Evolutionary conservation across 23 tunicate genomes (phyloP).

Genomic region (Phallusia fumigata): DNA sequence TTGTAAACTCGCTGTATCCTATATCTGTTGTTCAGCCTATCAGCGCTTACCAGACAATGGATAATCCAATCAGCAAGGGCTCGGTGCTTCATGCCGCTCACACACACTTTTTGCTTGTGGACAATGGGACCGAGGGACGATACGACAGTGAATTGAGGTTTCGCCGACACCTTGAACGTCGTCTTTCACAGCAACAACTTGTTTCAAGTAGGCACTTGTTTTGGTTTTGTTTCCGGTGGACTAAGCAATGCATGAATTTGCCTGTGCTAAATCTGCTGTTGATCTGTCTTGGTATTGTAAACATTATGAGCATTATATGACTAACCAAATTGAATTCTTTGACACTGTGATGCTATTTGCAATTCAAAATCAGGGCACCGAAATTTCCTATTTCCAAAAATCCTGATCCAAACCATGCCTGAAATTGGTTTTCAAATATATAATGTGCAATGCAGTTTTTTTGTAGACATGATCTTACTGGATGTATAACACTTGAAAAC

Average conservation of each 20-base stretch:
- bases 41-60: constrained; percentile 94
- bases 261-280: not conserved
- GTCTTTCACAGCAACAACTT: constrained; percentile 46
- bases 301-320: too few relatives aligned
- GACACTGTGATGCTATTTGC: too few relatives aligned
- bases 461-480: too few relatives aligned
- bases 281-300: too few relatives aligned
- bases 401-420: too few relatives aligned
- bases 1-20: not conserved
- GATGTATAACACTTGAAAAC: too few relatives aligned
- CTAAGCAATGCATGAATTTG: not conserved
- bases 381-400: too few relatives aligned
- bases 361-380: too few relatives aligned
- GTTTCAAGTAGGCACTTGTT: constrained; percentile 25
- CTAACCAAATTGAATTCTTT: too few relatives aligned
- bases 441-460: too few relatives aligned
- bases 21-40: constrained; percentile 42
- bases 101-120: constrained; percentile 85
- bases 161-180: constrained; percentile 71
- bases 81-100: constrained; percentile 87
- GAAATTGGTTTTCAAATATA: too few relatives aligned
- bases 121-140: constrained; percentile 91
- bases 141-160: constrained; percentile 79
- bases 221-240: not conserved
- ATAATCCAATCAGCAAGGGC: constrained; percentile 89